Evolutionary conservation across 2,797 vertebrate species (phyloP).

Genomic region (Sylvia borin): DNA sequence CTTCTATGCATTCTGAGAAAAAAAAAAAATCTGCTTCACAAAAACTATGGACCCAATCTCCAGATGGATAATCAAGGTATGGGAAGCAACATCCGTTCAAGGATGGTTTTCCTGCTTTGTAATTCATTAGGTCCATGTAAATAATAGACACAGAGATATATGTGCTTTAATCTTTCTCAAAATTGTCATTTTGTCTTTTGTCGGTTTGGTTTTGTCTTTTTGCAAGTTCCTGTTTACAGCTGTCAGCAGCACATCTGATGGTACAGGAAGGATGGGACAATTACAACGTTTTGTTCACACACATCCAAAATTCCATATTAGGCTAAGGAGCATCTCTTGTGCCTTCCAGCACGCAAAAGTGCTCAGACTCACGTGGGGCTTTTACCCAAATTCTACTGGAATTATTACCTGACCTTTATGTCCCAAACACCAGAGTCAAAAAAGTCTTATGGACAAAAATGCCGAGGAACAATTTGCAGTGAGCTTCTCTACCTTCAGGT

Average conservation of each 20-base stretch:
- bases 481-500: neutral
- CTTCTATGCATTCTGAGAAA: slow-evolving; percentile 13
- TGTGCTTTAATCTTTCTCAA: neutral
- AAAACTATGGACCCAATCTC: neutral
- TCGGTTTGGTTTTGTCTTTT: neutral
- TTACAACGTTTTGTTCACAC: neutral
- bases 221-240: neutral
- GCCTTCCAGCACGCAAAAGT: neutral
- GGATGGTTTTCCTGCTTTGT: neutral
- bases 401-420: neutral
- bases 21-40: neutral
- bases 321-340: neutral
- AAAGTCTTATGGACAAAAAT: neutral
- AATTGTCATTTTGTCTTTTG: neutral
- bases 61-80: neutral
- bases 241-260: neutral
- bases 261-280: neutral
- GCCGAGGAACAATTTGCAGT: neutral
- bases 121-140: neutral
- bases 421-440: neutral
- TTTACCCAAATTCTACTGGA: neutral
- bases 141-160: neutral
- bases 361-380: neutral
- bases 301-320: rapidly evolving
- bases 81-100: neutral